Evolutionary conservation across 2,113 vertebrate species (phyloP), one percentile per base, ranked within the genome.

Genomic region (Cyprinodon variegatus): DNA sequence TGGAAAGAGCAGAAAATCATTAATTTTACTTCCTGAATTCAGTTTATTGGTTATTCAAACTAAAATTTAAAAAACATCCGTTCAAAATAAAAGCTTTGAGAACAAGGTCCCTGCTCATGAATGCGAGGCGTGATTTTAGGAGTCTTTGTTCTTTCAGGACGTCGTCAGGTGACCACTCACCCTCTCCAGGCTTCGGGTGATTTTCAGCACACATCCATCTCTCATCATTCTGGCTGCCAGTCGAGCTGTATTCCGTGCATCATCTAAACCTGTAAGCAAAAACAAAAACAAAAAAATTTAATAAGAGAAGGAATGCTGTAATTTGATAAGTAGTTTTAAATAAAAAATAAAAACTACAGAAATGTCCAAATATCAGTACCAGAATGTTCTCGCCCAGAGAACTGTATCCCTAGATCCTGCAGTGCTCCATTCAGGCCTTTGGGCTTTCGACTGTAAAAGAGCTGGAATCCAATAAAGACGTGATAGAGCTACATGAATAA

Each of bases 381-480:
- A 53, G 95, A 99, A 93, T 99, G 98, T 82, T 99, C 96, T 82
- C 96, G 92, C 72, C 97, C 98, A 45, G 88, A 92, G 93, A 99
- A 99, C 91, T 95, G 87, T 68, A 98, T 95, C 46, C 97, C 98
- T 1, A 99, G 87, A 89, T 99, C 97, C 79, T 97, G 96, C 72
- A 99, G 90, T 3, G 97, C 97, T 50, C 96, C 97, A 10, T 94
- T 96, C 60, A 99, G 91, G 43, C 98, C 97, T 89, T 97, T 95
- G 39, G 98, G 97, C 83, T 96, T 98, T 82, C 96, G 93, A 4
- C 92, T 94, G 72, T 99, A 99, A 88, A 97, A 99, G 14, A 93
- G 74, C 97, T 99, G 88, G 67, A 77, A 74, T 65, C 12, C 59
- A 22, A 78, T 50, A 59, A 46, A 57, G 0, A 11, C 29, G 65